phyloP scores from a whole-genome alignment of 2,797 vertebrate genomes.

The Helostoma temminkii region DNA sequence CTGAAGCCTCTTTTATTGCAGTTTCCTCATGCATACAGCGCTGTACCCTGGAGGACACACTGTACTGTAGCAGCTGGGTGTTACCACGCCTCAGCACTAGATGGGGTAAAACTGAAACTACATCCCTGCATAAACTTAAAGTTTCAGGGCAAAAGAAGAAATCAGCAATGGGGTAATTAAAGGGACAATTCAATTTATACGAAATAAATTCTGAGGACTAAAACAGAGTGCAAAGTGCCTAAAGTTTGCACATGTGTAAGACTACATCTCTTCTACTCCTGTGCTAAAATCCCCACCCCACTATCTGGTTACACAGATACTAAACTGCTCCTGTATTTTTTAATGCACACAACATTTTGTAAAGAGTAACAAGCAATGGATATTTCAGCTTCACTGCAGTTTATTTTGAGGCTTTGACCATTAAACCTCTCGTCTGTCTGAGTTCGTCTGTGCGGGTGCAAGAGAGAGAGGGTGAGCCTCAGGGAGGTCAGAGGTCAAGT shows the following conservation, averaged over 20 bases:
- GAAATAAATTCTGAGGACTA: no score
- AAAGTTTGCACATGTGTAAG: no score
- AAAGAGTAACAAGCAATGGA: not conserved
- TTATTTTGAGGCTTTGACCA: not conserved
- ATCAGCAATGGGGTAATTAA: no score
- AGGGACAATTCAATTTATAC: no score
- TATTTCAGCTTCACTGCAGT: not conserved
- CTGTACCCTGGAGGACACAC: not conserved
- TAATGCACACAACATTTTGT: not conserved
- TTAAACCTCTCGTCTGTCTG: not conserved
- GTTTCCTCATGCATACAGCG: not conserved
- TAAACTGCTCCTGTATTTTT: not conserved
- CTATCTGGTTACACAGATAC: not conserved
- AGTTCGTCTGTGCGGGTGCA: constrained; percentile 29
- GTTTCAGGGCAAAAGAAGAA: not conserved
- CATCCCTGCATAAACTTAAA: not conserved
- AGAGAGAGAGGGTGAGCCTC: constrained; percentile 54
- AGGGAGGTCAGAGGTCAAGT: constrained; percentile 81
- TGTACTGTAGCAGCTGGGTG: not conserved
- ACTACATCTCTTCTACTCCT: no score
- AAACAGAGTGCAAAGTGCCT: no score
- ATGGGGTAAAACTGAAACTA: constrained; percentile 34
- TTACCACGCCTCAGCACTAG: constrained; percentile 44
- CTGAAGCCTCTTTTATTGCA: not conserved
- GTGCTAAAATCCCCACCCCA: no score